A percentile compares a stretch with the other conserved stretches of the same genome.
Conservation (phyloP, 2,113 vertebrate genomes). For the Tetraodon nigroviridis region DNA sequence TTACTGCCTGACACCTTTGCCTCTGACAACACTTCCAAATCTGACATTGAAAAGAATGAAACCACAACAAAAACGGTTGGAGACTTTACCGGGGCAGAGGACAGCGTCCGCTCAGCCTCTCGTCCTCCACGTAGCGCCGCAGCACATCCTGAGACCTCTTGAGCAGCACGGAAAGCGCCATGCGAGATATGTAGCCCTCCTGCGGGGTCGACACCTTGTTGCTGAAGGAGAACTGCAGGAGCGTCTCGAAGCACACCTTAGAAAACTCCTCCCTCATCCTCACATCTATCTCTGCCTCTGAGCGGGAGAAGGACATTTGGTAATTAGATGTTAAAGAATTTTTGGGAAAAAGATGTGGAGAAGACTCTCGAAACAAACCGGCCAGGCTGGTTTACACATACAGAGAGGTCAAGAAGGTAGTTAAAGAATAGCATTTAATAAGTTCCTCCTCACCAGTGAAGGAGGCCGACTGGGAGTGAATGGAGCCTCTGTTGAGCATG, state of each 20-base stretch:
- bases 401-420: not conserved
- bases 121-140: constrained; percentile 91
- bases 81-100: constrained; percentile 87
- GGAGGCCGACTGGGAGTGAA: constrained; percentile 97
- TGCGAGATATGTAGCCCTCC: constrained; percentile 97
- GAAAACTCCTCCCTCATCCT: constrained; percentile 98
- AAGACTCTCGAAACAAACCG: not conserved
- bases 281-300: constrained; percentile 97
- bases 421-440: not conserved
- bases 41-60: too few species aligned
- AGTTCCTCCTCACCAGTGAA: constrained; percentile 85
- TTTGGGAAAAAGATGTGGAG: constrained; percentile 10
- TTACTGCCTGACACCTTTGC: too few species aligned
- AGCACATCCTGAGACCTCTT: constrained; percentile 94
- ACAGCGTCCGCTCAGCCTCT: constrained; percentile 93
- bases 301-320: constrained; percentile 12
- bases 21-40: too few species aligned
- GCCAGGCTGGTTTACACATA: not conserved
- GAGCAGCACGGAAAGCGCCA: constrained; percentile 95
- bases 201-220: constrained; percentile 95
- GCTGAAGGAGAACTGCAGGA: constrained; percentile 99
- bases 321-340: not conserved
- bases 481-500: constrained; percentile 99
- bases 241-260: constrained; percentile 97
- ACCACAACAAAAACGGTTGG: not conserved